Conservation (phyloP, 2,113 vertebrate species). For the Colistium nudipinnis region DNA sequence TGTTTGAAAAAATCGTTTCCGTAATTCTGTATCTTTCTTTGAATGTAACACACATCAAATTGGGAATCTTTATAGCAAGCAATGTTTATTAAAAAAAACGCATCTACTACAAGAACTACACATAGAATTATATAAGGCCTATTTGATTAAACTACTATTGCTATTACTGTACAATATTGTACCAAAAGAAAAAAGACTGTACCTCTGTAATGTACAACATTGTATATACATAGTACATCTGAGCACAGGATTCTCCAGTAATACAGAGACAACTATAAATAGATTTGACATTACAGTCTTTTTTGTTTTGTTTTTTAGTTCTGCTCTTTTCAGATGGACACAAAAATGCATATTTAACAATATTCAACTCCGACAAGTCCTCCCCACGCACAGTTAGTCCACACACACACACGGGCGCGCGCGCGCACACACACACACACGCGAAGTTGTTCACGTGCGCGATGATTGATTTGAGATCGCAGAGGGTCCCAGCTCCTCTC, state of each 20-base stretch:
- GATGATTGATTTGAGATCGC: conserved; percentile 71
- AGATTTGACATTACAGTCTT: conserved; percentile 82
- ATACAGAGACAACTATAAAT: conserved; percentile 89
- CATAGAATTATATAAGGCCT: conserved; percentile 85
- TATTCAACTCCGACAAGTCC: conserved; percentile 75
- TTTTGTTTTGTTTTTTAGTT: conserved; percentile 77
- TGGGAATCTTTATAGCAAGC: conserved; percentile 80
- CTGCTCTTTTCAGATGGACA: conserved; percentile 76
- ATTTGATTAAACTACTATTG: conserved; percentile 86
- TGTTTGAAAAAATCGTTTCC: no score
- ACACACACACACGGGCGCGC: conserved; percentile 80
- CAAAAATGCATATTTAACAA: conserved; percentile 83
- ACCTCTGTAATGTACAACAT: conserved; percentile 94
- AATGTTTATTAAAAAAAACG: conserved; percentile 83
- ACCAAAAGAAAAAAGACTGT: conserved; percentile 87
- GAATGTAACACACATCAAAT: neutral
- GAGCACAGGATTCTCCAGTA: conserved; percentile 88
- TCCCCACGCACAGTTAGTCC: conserved; percentile 76
- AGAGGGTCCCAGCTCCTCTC: conserved; percentile 58
- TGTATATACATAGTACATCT: conserved; percentile 94
- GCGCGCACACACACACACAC: conserved; percentile 83
- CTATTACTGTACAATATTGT: conserved; percentile 94
- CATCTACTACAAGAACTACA: conserved; percentile 85
- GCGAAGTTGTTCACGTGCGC: conserved; percentile 81
- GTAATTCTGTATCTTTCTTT: neutral